These are phyloP conservation scores for Oncopeltus fasciatus DNA, from an alignment of 1,140 invertebrate genomes.

Conservation along the genomic window DNA sequence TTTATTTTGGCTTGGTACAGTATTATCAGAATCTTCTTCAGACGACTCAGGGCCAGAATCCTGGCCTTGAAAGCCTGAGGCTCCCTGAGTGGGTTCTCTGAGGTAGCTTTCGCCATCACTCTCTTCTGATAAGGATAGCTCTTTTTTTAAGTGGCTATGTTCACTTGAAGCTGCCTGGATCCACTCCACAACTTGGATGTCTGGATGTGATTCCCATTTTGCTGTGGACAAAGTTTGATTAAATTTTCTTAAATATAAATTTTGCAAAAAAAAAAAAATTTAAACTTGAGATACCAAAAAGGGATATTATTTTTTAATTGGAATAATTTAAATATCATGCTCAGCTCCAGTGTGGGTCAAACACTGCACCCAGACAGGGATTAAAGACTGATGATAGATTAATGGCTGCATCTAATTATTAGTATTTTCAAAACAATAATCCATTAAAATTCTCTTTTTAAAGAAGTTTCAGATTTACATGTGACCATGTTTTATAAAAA, in stretches of 20 bases:
- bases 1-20: neutral
- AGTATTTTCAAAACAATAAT: too few relatives aligned
- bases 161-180: constrained; percentile 46
- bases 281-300: constrained; percentile 13
- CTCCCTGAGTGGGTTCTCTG: neutral
- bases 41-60: neutral
- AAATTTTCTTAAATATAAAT: neutral
- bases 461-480: too few relatives aligned
- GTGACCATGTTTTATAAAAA: too few relatives aligned
- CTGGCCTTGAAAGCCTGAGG: neutral
- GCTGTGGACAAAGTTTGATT: too few relatives aligned
- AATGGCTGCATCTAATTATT: too few relatives aligned
- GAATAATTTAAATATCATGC: too few relatives aligned
- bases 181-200: constrained; percentile 43
- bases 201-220: constrained; percentile 39
- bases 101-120: neutral
- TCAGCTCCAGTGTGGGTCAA: too few relatives aligned
- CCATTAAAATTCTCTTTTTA: too few relatives aligned
- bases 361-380: too few relatives aligned
- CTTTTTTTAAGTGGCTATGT: too few relatives aligned
- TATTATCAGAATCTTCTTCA: neutral
- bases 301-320: too few relatives aligned
- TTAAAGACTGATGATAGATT: too few relatives aligned
- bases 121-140: neutral
- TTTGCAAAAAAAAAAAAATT: constrained; percentile 10